Percentiles rank a stretch among this genome's conserved stretches.
These are phyloP conservation scores for Cherax quadricarinatus DNA, from an alignment of 1,140 invertebrate species.

Conservation along the genomic window DNA sequence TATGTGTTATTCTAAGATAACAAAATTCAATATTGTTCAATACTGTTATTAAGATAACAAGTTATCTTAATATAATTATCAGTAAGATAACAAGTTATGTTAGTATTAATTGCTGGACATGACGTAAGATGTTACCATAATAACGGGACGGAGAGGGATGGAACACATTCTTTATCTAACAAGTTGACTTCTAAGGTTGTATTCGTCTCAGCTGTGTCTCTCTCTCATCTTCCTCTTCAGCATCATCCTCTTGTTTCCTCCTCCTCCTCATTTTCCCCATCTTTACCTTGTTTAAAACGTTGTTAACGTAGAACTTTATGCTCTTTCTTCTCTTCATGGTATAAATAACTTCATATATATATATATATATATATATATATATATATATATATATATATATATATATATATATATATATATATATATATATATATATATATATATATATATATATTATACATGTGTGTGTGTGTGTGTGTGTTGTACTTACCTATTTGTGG, in stretches of 20 bases:
- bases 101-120: not conserved
- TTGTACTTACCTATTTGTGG: too few species aligned
- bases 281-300: not conserved
- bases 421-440: slow-evolving; percentile 13
- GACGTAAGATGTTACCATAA: not conserved
- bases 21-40: too few species aligned
- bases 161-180: not conserved
- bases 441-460: not conserved
- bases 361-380: slow-evolving; percentile 13
- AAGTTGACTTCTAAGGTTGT: not conserved
- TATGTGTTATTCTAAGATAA: not conserved
- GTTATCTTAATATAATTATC: too few species aligned
- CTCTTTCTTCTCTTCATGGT: not conserved
- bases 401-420: slow-evolving; percentile 13
- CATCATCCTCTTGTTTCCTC: not conserved
- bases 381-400: slow-evolving; percentile 13
- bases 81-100: too few species aligned
- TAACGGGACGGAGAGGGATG: not conserved
- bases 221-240: not conserved
- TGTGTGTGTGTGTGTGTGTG: too few species aligned
- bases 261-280: not conserved
- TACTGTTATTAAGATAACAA: too few species aligned
- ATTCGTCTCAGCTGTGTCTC: not conserved
- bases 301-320: not conserved
- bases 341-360: not conserved